Evolutionary conservation across 2,888 invertebrate genomes (phyloP), one percentile per base, ranked within the genome.

Genomic region (Eustalomyia histrio): DNA sequence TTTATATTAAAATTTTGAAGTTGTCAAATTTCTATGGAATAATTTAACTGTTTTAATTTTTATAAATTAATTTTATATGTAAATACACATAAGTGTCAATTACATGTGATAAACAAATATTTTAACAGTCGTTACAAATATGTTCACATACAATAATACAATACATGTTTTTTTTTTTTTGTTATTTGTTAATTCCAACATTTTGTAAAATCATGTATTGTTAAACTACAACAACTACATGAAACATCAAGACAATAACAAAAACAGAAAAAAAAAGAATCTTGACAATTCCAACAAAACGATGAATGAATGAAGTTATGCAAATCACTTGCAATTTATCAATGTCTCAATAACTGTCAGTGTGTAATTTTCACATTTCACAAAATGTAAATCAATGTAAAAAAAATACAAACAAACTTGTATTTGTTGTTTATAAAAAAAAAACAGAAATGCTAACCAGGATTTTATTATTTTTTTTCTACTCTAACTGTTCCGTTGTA

Each of bases 281-380:
- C 60, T 72, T 78, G 33, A 78, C 71, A 78, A 55, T 8, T n/a
- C 5, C 43, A 47, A n/a, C 43, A 47, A n/a, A 47, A 47, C 43
- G 43, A 60, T 65, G 67, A 68, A 74, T 81, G 78, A 78, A 81
- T 74, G 67, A 78, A 78, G 78, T 81, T 81, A 81, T 81, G 74
- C 78, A 81, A 81, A 81, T 81, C 81, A 75, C 67, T 81, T 78
- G 74, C 81, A 81, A 81, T 81, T 81, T 81, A 81, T 81, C 81
- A 81, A 81, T 69, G 82, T 75, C 81, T 81, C 81, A 76, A 81
- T 83, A 78, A 73, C 83, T 83, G 83, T 81, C 83, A 81, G 69
- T 79, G 76, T 83, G 83, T 81, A 79, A 83, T 83, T 83, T 79
- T 81, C 83, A 83, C 83, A 83, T 82, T 82, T 82, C 76, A 79